Percentiles rank a stretch among this genome's conserved stretches.
Evolutionary conservation across 2,797 vertebrate genomes (phyloP).

Genomic region (Oryzias dopingdopingensis): DNA sequence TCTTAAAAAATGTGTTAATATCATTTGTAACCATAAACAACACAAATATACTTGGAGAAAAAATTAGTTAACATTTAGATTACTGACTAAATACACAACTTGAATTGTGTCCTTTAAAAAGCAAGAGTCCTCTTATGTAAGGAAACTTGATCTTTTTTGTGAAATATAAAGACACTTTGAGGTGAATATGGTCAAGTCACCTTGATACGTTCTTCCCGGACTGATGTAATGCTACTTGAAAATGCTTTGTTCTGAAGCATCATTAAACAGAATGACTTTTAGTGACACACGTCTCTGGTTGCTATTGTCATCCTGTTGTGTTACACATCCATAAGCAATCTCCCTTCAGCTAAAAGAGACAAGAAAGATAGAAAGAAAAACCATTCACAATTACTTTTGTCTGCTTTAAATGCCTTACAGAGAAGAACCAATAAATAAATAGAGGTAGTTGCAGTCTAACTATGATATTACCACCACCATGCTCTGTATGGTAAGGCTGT

Average conservation of each 20-base stretch:
- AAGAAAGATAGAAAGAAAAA: too few relatives aligned
- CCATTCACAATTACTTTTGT: too few relatives aligned
- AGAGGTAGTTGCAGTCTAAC: too few relatives aligned
- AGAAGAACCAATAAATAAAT: too few relatives aligned
- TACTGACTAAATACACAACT: too few relatives aligned
- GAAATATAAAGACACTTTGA: not conserved
- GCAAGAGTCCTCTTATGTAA: not conserved
- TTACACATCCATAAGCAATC: not conserved
- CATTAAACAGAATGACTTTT: not conserved
- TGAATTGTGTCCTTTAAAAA: not conserved
- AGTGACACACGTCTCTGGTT: not conserved
- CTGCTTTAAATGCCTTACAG: too few relatives aligned
- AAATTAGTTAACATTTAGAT: not conserved
- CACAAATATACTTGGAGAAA: not conserved
- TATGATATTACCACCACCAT: too few relatives aligned
- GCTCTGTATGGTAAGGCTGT: too few relatives aligned
- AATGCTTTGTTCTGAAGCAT: slow-evolving; percentile 1
- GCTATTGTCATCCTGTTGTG: not conserved
- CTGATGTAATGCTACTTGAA: slow-evolving; percentile 19
- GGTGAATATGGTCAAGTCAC: not conserved
- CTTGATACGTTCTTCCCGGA: slow-evolving; percentile 14
- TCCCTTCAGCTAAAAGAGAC: too few relatives aligned
- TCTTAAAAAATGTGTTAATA: not conserved
- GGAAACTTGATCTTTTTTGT: slow-evolving; percentile 38
- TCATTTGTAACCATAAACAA: not conserved